Conservation (phyloP, 2,888 invertebrate species). For the Parascotia fuliginaria region DNA sequence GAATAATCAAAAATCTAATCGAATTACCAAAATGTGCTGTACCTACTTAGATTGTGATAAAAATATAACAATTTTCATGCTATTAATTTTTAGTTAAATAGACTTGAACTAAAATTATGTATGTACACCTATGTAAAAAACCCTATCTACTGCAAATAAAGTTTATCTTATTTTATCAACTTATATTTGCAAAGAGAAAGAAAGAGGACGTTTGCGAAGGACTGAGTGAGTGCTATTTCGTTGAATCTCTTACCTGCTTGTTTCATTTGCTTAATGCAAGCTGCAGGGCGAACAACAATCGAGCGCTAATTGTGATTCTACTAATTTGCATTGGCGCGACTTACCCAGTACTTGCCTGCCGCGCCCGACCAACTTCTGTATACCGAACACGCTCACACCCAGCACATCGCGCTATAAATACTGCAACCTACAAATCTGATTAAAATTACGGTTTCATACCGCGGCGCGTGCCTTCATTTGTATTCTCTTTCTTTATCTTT, state of each 20-base stretch:
- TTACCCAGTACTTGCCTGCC: slow-evolving; percentile 50
- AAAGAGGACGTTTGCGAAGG: slow-evolving; percentile 39
- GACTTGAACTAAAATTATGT: too few relatives aligned
- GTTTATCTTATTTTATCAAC: too few relatives aligned
- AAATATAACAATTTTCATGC: too few relatives aligned
- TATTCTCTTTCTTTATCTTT: slow-evolving; percentile 1
- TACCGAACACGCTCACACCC: slow-evolving; percentile 29
- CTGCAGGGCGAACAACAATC: slow-evolving; percentile 72
- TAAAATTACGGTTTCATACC: slow-evolving; percentile 26
- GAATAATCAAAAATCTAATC: too few relatives aligned
- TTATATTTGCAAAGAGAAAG: slow-evolving; percentile 42
- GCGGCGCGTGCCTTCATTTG: slow-evolving; percentile 14
- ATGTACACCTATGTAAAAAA: too few relatives aligned
- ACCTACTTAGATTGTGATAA: too few relatives aligned
- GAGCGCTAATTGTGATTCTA: slow-evolving; percentile 78
- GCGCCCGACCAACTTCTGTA: slow-evolving; percentile 48
- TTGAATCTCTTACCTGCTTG: slow-evolving; percentile 67
- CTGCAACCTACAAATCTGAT: slow-evolving; percentile 23
- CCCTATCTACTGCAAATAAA: slow-evolving; percentile 25
- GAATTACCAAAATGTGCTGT: too few relatives aligned
- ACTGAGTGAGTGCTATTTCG: slow-evolving; percentile 57
- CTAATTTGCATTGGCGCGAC: slow-evolving; percentile 75
- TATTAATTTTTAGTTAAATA: too few relatives aligned
- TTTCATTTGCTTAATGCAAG: slow-evolving; percentile 74
- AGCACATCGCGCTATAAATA: slow-evolving; percentile 9